phyloP scores from a whole-genome alignment of 2,888 invertebrate species.

The Drepana falcataria region DNA sequence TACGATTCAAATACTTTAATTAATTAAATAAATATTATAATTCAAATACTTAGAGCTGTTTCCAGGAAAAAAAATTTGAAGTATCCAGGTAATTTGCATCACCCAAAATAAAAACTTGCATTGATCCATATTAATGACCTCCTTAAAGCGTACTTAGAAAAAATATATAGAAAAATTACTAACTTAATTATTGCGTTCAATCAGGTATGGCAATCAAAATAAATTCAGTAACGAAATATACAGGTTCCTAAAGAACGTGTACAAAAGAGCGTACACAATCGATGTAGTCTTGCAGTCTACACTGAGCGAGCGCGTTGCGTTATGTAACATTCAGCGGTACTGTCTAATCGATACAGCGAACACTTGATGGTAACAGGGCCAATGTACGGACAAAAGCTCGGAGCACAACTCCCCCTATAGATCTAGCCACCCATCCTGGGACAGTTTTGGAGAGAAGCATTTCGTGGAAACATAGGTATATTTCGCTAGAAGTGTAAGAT shows the following conservation, averaged over 20 bases:
- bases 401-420: conserved; percentile 34
- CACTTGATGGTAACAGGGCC: conserved; percentile 60
- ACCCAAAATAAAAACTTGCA: too few species aligned
- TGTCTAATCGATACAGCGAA: conserved; percentile 69
- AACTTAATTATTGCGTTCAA: too few species aligned
- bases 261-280: conserved; percentile 26
- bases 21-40: too few species aligned
- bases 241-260: conserved; percentile 29
- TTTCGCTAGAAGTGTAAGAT: too few species aligned
- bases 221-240: conserved; percentile 2
- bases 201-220: too few species aligned
- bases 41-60: too few species aligned
- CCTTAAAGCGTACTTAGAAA: too few species aligned
- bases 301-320: conserved; percentile 53
- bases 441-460: conserved; percentile 27
- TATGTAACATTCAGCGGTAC: conserved; percentile 67
- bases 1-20: too few species aligned
- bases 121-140: too few species aligned
- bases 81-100: too few species aligned
- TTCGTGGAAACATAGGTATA: neutral
- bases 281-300: conserved; percentile 48
- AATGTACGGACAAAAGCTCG: conserved; percentile 56
- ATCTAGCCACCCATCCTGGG: conserved; percentile 48
- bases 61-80: too few species aligned
- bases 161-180: too few species aligned